Evolutionary conservation across 2,888 invertebrate species (phyloP).

Genomic region (Sicus ferrugineus): DNA sequence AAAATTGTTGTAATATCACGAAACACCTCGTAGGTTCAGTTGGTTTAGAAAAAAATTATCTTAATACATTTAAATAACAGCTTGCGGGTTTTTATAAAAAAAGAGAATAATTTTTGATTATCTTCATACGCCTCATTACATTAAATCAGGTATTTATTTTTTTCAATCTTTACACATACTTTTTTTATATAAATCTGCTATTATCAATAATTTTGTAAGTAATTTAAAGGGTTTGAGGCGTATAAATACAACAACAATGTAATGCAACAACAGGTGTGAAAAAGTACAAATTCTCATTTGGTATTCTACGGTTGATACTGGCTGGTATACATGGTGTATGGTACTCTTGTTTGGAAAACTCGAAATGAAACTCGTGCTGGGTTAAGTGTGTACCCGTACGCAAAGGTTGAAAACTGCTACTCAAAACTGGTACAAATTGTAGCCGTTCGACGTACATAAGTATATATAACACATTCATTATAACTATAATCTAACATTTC

Average conservation of each 20-base stretch:
- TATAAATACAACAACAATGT: no score
- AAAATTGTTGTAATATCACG: no score
- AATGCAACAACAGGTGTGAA: conserved; percentile 31
- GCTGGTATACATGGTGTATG: conserved; percentile 16
- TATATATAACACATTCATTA: neutral
- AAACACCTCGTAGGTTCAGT: no score
- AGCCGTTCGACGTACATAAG: neutral
- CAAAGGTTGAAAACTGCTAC: conserved; percentile 16
- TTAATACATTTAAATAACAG: no score
- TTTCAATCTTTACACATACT: conserved; percentile 8
- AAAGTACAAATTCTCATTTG: conserved; percentile 25
- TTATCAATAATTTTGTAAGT: conserved; percentile 39
- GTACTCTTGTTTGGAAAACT: conserved; percentile 9
- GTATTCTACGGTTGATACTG: conserved; percentile 27
- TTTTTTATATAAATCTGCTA: conserved; percentile 31
- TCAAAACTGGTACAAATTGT: conserved; percentile 1
- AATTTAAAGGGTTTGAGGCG: conserved; percentile 41
- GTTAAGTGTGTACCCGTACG: neutral
- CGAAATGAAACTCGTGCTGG: conserved; percentile 7
- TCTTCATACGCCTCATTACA: neutral
- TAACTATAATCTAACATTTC: neutral
- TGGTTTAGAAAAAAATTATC: no score
- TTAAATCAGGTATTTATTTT: conserved; percentile 30
- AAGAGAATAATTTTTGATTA: neutral
- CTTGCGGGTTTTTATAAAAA: no score